Evolutionary conservation across 92 coral and sea anemone species (phyloP).

Genomic region (Phenganax stokvisi): DNA sequence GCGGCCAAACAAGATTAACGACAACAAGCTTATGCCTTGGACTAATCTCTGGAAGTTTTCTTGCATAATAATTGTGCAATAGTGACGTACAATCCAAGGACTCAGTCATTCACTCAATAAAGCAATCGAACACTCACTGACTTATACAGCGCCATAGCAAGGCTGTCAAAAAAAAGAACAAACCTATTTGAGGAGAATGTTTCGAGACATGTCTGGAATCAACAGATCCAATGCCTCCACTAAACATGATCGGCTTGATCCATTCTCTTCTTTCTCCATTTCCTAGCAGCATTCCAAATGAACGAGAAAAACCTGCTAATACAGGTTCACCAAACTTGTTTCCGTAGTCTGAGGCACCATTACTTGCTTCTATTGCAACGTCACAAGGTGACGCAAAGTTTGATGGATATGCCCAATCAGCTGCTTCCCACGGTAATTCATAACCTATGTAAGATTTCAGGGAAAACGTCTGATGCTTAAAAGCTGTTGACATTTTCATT

Average conservation of each 20-base stretch:
- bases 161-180: not conserved
- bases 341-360: constrained; percentile 97
- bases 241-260: constrained; percentile 97
- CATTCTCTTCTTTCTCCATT: constrained; percentile 83
- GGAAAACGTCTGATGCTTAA: not conserved
- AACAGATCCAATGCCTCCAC: constrained; percentile 89
- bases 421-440: constrained; percentile 88
- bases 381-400: constrained; percentile 90
- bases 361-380: constrained; percentile 86
- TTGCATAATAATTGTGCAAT: too few relatives aligned
- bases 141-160: not conserved
- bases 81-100: too few relatives aligned
- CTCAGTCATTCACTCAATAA: too few relatives aligned
- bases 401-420: constrained; percentile 60
- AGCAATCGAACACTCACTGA: not conserved
- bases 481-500: not conserved
- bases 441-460: constrained; percentile 52
- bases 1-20: too few relatives aligned
- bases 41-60: too few relatives aligned
- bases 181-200: constrained; percentile 72
- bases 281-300: constrained; percentile 85
- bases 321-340: constrained; percentile 99
- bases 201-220: constrained; percentile 60
- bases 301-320: constrained; percentile 88
- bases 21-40: too few relatives aligned